Evolutionary conservation across 23 tunicate species (phyloP).

Genomic region (Styela clava): DNA sequence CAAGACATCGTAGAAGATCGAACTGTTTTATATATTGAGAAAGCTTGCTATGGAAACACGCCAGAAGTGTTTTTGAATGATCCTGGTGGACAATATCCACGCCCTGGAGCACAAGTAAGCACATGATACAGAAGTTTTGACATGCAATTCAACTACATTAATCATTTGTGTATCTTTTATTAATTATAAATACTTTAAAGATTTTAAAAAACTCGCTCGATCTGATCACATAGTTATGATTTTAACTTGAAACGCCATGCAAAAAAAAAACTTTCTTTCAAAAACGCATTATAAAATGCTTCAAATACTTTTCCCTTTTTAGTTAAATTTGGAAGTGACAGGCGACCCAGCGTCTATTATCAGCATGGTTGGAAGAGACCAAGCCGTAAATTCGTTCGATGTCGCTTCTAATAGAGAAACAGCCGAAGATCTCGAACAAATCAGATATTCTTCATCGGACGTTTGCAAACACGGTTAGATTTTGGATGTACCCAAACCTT

Average conservation of each 20-base stretch:
- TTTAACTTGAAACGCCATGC: too few relatives aligned
- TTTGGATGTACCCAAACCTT: too few relatives aligned
- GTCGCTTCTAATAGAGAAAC: not conserved
- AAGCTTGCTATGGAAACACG: slow-evolving; percentile 42
- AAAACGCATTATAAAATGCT: too few relatives aligned
- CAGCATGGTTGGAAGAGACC: not conserved
- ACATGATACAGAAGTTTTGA: too few relatives aligned
- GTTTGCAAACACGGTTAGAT: not conserved
- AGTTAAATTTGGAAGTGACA: not conserved
- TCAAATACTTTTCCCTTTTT: too few relatives aligned
- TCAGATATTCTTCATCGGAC: not conserved
- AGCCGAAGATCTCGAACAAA: not conserved
- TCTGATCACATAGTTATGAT: too few relatives aligned
- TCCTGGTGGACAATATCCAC: not conserved
- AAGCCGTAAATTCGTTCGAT: not conserved
- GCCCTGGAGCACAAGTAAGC: slow-evolving; percentile 8
- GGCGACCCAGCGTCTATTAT: slow-evolving; percentile 1
- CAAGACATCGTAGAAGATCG: slow-evolving; percentile 51
- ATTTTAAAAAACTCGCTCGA: too few relatives aligned
- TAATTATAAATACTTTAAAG: too few relatives aligned
- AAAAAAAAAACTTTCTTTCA: too few relatives aligned
- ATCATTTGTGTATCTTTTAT: too few relatives aligned
- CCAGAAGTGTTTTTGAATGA: slow-evolving; percentile 21
- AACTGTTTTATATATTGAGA: slow-evolving; percentile 28
- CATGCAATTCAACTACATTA: too few relatives aligned